Base-by-base conservation (phyloP, 1,140 invertebrate genomes). In the Hycleus phaleratus region DNA sequence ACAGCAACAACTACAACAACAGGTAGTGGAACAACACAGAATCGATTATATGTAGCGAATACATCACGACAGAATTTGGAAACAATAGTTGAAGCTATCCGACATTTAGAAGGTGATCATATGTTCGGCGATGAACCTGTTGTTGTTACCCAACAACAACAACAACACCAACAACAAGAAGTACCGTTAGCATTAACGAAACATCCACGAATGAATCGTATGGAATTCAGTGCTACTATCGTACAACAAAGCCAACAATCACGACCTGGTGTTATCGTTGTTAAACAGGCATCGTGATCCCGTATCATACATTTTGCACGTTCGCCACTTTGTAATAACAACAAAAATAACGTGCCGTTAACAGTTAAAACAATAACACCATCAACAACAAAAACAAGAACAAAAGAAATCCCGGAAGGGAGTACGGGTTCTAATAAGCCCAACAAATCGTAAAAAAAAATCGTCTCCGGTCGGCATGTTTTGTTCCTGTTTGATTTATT, bases 1-100 rank as follows among this genome's bases (percentile, higher is more conserved):
- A 18, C 18, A 18, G 18, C 18, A 18, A 18, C 18, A 18, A 18
- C 18, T 18, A 18, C 18, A 18, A 18, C 18, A 18, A 18, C 18
- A 18, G 18, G 18, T 18, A 18, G 18, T 18, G 18, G 18, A 18
- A 18, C 18, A 18, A 18, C 73, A 69, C 76, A 81, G n/a, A 78
- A 78, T 26, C 77, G 84, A 26, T 71, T 88, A 6, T 90, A 88
- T 66, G 73, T 87, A 47, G 83, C 88, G 12, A 90, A 85, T 65
- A 90, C 89, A 26, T 93, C 91, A 46, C 82, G 93, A 40, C 90
- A 95, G 69, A 98, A 97, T 73, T 78, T 98, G 57, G 93, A 98
- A 72, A 97, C 95, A 1, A 98, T 98, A 59, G 93, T 97, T 6
- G 95, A 98, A 72, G 96, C 96, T 25, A 98, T 98, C 64, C 83